Conservation (phyloP, 1,140 invertebrate genomes). For the Cyclargus thomasi region DNA sequence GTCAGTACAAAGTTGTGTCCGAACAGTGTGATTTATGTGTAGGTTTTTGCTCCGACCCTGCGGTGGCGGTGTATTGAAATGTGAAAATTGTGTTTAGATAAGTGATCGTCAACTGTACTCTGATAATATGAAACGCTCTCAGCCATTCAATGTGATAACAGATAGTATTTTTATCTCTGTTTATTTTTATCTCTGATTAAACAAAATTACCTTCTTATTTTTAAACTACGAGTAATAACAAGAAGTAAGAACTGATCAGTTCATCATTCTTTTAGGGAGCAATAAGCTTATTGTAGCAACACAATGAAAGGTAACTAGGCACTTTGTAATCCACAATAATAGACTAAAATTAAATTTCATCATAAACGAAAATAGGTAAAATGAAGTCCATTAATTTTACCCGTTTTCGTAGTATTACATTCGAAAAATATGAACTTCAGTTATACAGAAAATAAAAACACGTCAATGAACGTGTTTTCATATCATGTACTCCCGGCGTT, state of each 20-base stretch:
- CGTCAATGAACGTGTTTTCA: conserved; percentile 11
- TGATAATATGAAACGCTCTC: too few relatives aligned
- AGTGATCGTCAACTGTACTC: background rate
- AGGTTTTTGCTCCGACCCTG: conserved; percentile 2
- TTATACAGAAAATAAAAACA: conserved; percentile 5
- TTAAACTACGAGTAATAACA: too few relatives aligned
- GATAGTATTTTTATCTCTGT: too few relatives aligned
- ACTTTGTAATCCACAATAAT: background rate
- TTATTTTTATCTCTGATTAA: too few relatives aligned
- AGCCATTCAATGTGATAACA: too few relatives aligned
- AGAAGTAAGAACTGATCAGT: too few relatives aligned
- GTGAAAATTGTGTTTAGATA: background rate
- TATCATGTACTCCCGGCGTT: conserved; percentile 10
- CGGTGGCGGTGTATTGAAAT: conserved; percentile 1
- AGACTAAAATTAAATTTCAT: background rate
- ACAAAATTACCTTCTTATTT: too few relatives aligned
- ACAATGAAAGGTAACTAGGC: too few relatives aligned
- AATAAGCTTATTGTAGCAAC: too few relatives aligned
- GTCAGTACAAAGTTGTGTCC: conserved; percentile 3
- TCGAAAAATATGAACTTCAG: background rate
- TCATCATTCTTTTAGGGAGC: too few relatives aligned
- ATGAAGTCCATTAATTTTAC: background rate
- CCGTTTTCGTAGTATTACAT: background rate
- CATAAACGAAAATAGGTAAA: background rate
- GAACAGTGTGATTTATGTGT: conserved; percentile 12